Conservation (phyloP, 2,113 vertebrate species). For the Passer montanus region DNA sequence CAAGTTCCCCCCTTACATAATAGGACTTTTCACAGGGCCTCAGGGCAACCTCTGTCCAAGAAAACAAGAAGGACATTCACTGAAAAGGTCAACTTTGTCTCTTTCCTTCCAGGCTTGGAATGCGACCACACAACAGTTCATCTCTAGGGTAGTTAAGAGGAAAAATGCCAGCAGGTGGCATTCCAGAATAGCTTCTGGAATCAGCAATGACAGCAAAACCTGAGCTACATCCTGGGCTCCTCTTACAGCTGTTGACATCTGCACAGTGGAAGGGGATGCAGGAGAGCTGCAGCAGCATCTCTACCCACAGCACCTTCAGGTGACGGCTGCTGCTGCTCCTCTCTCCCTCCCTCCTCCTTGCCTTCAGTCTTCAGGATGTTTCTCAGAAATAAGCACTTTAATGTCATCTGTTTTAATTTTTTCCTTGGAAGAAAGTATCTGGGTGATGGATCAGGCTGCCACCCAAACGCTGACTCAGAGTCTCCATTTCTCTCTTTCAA, state of each 20-base stretch:
- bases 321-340: not conserved
- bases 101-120: not conserved
- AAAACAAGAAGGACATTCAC: not conserved
- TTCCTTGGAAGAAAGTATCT: not conserved
- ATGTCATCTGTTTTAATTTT: not conserved
- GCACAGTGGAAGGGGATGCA: not conserved
- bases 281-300: not conserved
- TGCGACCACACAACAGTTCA: fast-evolving
- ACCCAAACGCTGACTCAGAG: not conserved
- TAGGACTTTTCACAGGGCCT: not conserved
- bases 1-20: not conserved
- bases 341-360: not conserved
- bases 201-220: not conserved
- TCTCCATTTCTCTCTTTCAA: not conserved
- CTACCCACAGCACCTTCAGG: not conserved
- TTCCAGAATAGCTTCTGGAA: slow-evolving; percentile 40
- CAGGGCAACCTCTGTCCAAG: not conserved
- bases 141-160: not conserved
- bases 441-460: not conserved
- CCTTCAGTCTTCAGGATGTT: not conserved
- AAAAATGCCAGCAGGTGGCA: slow-evolving; percentile 45
- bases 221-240: not conserved
- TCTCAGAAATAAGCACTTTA: not conserved
- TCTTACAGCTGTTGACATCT: not conserved
- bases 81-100: not conserved